phyloP scores from a whole-genome alignment of 2,113 vertebrate genomes.

The Gymnarchus niloticus region DNA sequence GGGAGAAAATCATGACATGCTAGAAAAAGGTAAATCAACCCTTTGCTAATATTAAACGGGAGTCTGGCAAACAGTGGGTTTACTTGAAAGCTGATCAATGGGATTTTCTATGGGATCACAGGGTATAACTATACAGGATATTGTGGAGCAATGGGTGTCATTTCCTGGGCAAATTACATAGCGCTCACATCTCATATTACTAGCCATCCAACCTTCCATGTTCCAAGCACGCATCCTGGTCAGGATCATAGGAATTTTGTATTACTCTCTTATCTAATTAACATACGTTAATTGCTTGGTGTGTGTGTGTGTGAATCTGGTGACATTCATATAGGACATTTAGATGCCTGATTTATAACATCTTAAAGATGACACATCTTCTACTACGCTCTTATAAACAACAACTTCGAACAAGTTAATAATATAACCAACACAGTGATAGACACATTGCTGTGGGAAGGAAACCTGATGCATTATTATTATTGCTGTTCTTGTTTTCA shows the following conservation, averaged over 20 bases:
- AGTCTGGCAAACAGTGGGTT: conserved; percentile 56
- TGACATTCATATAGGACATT: not conserved
- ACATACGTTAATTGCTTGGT: not conserved
- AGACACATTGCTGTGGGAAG: not conserved
- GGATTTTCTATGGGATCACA: conserved; percentile 47
- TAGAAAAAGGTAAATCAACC: conserved; percentile 71
- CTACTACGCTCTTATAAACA: not conserved
- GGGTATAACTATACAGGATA: conserved; percentile 55
- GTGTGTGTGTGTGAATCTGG: not conserved
- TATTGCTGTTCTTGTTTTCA: too few species aligned
- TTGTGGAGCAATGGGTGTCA: conserved; percentile 61
- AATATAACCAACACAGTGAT: not conserved
- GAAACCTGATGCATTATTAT: not conserved
- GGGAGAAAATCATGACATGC: conserved; percentile 63
- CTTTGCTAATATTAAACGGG: conserved; percentile 54
- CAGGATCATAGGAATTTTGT: too few species aligned
- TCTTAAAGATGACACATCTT: not conserved
- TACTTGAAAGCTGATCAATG: conserved; percentile 60
- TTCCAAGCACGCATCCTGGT: too few species aligned
- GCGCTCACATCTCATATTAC: not conserved
- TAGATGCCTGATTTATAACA: not conserved
- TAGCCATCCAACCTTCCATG: too few species aligned
- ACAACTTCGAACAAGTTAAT: not conserved
- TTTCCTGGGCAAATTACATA: conserved; percentile 56
- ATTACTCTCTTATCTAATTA: not conserved